Evolutionary conservation across 2,797 vertebrate species (phyloP).

Genomic region (Echiichthys vipera): DNA sequence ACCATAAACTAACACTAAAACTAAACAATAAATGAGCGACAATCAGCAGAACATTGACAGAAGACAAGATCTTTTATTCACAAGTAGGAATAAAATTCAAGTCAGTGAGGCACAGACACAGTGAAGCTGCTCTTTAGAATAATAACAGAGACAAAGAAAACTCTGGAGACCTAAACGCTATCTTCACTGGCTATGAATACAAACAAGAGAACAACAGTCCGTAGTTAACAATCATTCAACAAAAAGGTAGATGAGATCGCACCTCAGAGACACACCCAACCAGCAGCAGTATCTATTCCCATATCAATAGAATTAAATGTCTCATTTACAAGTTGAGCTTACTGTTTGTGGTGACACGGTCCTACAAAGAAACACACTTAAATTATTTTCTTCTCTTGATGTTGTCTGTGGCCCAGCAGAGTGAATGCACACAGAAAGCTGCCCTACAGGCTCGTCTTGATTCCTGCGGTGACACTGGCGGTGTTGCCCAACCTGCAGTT

Average conservation of each 20-base stretch:
- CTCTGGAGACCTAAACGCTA: no score
- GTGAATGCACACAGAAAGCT: constrained; percentile 45
- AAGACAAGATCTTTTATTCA: background rate
- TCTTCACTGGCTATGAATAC: background rate
- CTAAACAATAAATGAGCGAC: background rate
- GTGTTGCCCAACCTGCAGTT: constrained; percentile 5
- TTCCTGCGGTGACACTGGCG: constrained; percentile 52
- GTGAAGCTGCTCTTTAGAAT: background rate
- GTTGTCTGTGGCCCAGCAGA: constrained; percentile 13
- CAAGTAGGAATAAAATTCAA: background rate
- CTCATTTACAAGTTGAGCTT: constrained; percentile 5
- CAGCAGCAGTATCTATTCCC: background rate
- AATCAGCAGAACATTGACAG: background rate
- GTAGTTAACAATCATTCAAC: background rate
- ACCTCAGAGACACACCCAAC: constrained; percentile 41
- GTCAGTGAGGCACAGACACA: background rate
- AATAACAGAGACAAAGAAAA: background rate
- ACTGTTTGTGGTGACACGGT: constrained; percentile 30
- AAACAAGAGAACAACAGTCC: background rate
- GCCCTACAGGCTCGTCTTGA: constrained; percentile 74
- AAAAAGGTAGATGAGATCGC: constrained; percentile 28
- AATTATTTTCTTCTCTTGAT: background rate
- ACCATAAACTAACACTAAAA: background rate
- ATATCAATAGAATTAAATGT: constrained; percentile 13
- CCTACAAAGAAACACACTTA: constrained; percentile 13